Evolutionary conservation across 2,888 invertebrate genomes (phyloP).

Genomic region (Seira ritae): DNA sequence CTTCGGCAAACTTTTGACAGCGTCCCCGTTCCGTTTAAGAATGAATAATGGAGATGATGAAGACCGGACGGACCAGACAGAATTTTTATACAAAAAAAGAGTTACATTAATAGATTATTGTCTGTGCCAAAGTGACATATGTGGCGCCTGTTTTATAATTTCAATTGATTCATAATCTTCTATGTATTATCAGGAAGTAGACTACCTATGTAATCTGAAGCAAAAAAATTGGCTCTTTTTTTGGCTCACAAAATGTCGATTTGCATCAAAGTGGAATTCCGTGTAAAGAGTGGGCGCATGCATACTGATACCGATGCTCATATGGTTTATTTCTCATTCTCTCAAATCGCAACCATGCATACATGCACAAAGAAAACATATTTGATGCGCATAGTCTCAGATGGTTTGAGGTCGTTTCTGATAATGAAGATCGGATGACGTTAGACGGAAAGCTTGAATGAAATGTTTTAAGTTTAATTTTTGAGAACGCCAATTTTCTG

Average conservation of each 20-base stretch:
- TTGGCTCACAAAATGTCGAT: too few species aligned
- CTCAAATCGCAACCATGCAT: too few species aligned
- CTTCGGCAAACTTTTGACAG: too few species aligned
- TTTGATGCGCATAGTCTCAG: not conserved
- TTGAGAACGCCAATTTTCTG: too few species aligned
- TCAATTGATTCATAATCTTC: not conserved
- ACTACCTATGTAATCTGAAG: too few species aligned
- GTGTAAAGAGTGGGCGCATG: not conserved
- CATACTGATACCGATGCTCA: not conserved
- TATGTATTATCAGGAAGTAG: not conserved
- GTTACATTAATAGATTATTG: not conserved
- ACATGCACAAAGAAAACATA: not conserved
- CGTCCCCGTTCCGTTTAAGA: not conserved
- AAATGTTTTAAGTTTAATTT: too few species aligned
- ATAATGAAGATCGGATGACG: not conserved
- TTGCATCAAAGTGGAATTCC: not conserved
- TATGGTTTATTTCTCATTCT: too few species aligned
- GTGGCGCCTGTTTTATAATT: not conserved
- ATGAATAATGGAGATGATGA: too few species aligned
- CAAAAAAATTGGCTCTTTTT: not conserved
- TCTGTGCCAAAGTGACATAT: not conserved
- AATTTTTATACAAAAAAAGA: not conserved
- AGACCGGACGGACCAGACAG: not conserved
- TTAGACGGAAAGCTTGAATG: too few species aligned
- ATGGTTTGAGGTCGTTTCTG: conserved; percentile 8